A percentile compares a stretch with the other conserved stretches of the same genome.
Evolutionary conservation across 1,140 invertebrate genomes (phyloP).

Genomic region (Brachionus plicatilis): DNA sequence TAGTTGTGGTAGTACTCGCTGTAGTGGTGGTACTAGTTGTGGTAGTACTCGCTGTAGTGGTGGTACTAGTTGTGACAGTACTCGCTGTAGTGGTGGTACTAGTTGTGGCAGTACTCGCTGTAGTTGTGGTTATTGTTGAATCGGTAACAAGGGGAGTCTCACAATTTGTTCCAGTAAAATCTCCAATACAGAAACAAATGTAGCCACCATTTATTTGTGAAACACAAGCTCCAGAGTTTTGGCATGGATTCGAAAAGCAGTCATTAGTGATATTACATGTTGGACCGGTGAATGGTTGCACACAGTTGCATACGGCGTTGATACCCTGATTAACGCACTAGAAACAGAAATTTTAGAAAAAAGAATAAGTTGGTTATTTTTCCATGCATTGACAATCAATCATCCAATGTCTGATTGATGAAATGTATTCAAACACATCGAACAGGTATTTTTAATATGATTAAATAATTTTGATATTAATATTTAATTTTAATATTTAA

Average conservation of each 20-base stretch:
- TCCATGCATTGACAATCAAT: too few species aligned
- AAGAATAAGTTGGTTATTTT: too few species aligned
- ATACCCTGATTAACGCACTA: slow-evolving; percentile 16
- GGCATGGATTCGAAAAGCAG: slow-evolving; percentile 20
- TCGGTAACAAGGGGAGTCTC: background rate
- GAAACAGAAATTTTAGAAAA: background rate
- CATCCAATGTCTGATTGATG: too few species aligned
- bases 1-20: background rate
- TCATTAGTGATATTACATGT: slow-evolving; percentile 19
- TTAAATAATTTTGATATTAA: too few species aligned
- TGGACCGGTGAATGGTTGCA: background rate
- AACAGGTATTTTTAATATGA: too few species aligned
- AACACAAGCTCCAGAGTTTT: slow-evolving; percentile 1
- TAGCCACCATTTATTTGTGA: background rate
- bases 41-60: background rate
- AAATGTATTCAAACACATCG: too few species aligned
- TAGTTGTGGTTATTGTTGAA: background rate
- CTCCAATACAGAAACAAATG: background rate
- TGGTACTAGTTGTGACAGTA: background rate
- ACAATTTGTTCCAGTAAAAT: background rate
- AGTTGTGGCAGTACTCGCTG: background rate
- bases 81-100: background rate
- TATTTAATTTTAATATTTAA: too few species aligned
- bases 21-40: background rate
- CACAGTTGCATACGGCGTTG: background rate